Evolutionary conservation across 1,140 invertebrate genomes (phyloP).

Genomic region (Drosophila chauvacae): DNA sequence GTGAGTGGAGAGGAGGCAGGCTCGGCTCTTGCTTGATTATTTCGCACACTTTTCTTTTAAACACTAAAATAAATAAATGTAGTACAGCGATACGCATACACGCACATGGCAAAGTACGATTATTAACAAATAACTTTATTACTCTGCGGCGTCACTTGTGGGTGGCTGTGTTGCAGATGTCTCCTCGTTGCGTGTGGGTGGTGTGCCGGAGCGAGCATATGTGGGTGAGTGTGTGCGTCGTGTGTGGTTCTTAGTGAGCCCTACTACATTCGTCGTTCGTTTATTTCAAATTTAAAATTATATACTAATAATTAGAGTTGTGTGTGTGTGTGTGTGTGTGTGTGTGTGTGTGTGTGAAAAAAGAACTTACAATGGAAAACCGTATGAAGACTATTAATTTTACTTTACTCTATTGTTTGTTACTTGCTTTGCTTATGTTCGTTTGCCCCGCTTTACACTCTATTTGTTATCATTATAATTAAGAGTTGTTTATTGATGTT

Average conservation of each 20-base stretch:
- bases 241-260: slow-evolving; percentile 32
- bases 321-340: slow-evolving; percentile 15
- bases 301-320: slow-evolving; percentile 41
- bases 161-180: slow-evolving; percentile 27
- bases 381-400: slow-evolving; percentile 56
- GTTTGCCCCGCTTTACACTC: slow-evolving; percentile 55
- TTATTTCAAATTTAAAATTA: slow-evolving; percentile 54
- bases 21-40: not conserved
- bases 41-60: slow-evolving; percentile 26
- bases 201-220: slow-evolving; percentile 25
- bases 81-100: slow-evolving; percentile 62
- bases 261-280: slow-evolving; percentile 43
- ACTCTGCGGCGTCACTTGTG: slow-evolving; percentile 24
- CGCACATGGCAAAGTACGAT: slow-evolving; percentile 72
- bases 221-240: slow-evolving; percentile 15
- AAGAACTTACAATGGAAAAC: slow-evolving; percentile 60
- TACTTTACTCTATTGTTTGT: slow-evolving; percentile 61
- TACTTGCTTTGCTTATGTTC: slow-evolving; percentile 36
- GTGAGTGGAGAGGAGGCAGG: slow-evolving; percentile 25
- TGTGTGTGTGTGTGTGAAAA: slow-evolving; percentile 18
- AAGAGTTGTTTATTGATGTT: slow-evolving; percentile 50
- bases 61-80: slow-evolving; percentile 70
- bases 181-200: slow-evolving; percentile 19
- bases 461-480: slow-evolving; percentile 77
- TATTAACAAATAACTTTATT: slow-evolving; percentile 79